phyloP scores from a whole-genome alignment of 37 sponge, comb jelly and placozoan species.

The Eunapius fragilis region DNA sequence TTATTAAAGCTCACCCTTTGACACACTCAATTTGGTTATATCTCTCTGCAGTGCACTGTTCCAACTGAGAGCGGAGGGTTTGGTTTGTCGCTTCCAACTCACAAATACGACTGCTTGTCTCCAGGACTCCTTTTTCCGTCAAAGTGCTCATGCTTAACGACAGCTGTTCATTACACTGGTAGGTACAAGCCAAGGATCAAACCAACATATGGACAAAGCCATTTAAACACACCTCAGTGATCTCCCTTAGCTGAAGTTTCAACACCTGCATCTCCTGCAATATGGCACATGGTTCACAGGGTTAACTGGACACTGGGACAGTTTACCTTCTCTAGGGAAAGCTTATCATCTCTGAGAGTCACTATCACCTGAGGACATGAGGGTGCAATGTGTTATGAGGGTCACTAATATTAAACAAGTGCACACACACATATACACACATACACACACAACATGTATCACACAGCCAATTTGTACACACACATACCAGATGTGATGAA shows the following conservation, averaged over 20 bases:
- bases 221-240: not conserved
- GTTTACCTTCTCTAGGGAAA: no score
- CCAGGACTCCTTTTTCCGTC: not conserved
- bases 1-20: not conserved
- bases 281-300: no score
- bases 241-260: not conserved
- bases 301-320: no score
- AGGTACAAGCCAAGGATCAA: not conserved
- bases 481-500: no score
- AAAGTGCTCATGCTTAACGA: not conserved
- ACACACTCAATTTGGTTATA: not conserved
- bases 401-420: no score
- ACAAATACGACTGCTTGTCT: not conserved
- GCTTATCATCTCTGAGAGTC: no score
- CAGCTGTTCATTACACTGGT: not conserved
- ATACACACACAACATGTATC: no score
- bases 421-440: no score
- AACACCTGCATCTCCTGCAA: not conserved
- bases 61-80: not conserved
- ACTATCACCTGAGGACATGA: no score
- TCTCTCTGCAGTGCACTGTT: not conserved
- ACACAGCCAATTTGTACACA: no score
- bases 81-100: not conserved
- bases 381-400: no score
- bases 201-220: not conserved